phyloP scores from a whole-genome alignment of 1,140 invertebrate genomes.

The Bombus terrestris region DNA sequence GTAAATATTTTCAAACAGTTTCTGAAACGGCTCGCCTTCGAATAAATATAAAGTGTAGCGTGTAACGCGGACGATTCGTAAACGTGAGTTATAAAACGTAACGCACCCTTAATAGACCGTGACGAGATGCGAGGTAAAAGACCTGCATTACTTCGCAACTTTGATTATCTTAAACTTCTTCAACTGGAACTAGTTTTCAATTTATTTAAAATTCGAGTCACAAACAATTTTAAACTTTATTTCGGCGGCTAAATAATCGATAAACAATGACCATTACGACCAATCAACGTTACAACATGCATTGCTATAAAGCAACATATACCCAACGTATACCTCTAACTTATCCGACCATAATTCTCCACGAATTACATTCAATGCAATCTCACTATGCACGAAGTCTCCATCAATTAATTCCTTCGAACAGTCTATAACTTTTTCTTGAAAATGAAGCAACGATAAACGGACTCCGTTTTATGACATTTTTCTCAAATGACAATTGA shows the following conservation, averaged over 20 bases:
- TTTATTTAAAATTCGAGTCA: neutral
- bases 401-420: neutral
- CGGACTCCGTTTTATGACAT: neutral
- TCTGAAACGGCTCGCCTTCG: neutral
- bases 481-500: neutral
- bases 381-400: neutral
- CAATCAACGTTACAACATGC: too few relatives aligned
- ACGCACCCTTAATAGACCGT: neutral
- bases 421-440: neutral
- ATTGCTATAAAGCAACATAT: too few relatives aligned
- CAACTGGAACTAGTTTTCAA: neutral
- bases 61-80: neutral
- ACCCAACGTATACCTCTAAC: too few relatives aligned
- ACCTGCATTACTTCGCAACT: neutral
- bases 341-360: neutral
- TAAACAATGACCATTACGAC: neutral
- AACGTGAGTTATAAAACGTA: neutral
- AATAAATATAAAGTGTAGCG: neutral
- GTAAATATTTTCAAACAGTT: conserved; percentile 29
- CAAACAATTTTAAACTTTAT: neutral
- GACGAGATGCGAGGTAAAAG: neutral
- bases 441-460: neutral
- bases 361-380: neutral
- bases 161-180: neutral
- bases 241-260: neutral